Evolutionary conservation across 2,113 vertebrate species (phyloP).

Genomic region (Xiphophorus maculatus): DNA sequence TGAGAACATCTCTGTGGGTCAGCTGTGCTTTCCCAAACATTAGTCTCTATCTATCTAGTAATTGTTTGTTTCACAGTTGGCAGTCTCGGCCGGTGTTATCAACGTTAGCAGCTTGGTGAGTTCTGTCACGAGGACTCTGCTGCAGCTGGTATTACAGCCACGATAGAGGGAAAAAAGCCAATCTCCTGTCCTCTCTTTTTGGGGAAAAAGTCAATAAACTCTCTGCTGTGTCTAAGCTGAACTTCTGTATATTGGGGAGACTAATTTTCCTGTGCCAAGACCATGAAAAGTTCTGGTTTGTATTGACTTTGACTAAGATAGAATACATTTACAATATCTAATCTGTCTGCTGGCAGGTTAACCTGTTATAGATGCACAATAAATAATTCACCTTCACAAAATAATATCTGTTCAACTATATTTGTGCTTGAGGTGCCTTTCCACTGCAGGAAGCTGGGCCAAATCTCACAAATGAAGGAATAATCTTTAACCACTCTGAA

Average conservation of each 20-base stretch:
- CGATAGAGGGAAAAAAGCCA: conserved; percentile 16
- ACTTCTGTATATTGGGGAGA: conserved; percentile 48
- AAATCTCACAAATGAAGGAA: no score
- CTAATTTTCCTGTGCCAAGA: conserved; percentile 55
- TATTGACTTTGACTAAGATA: conserved; percentile 43
- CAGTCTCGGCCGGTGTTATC: conserved; percentile 62
- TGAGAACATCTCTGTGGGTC: conserved; percentile 51
- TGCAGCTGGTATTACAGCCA: conserved; percentile 44
- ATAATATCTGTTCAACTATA: background rate
- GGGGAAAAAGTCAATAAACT: conserved; percentile 59
- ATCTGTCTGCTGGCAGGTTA: conserved; percentile 21
- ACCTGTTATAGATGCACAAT: background rate
- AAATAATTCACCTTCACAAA: conserved; percentile 6
- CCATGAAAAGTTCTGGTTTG: conserved; percentile 63
- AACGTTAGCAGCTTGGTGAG: conserved; percentile 58
- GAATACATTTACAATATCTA: conserved; percentile 49
- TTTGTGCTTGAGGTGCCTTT: background rate
- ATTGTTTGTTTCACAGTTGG: conserved; percentile 64
- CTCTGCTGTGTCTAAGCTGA: conserved; percentile 47
- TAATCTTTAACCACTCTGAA: no score
- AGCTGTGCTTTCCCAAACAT: conserved; percentile 49
- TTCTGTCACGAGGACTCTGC: conserved; percentile 53
- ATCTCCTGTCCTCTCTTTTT: conserved; percentile 61
- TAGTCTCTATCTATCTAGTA: conserved; percentile 45
- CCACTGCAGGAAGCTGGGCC: no score